Conservation (phyloP, 2,113 vertebrate genomes). For the Paracanthobrama guichenoti region DNA sequence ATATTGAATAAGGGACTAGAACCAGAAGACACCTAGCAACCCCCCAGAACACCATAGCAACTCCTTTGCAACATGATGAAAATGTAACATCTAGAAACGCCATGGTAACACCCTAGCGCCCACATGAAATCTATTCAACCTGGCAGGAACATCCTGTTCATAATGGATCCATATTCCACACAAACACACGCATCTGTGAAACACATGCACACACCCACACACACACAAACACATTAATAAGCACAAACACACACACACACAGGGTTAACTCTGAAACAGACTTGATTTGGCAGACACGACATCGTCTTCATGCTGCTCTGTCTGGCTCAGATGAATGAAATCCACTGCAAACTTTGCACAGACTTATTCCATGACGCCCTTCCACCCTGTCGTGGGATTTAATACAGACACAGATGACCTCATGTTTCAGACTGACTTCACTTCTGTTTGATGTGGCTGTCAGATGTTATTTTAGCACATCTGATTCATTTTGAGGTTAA, state of each 20-base stretch:
- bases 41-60: not conserved
- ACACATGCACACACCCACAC: not conserved
- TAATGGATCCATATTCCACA: not conserved
- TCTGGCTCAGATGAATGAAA: not conserved
- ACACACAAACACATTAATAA: not conserved
- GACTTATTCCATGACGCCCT: not conserved
- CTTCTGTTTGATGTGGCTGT: constrained; percentile 7
- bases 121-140: not conserved
- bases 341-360: not conserved
- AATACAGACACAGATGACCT: not conserved
- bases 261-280: not conserved
- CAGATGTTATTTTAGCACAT: constrained; percentile 16
- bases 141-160: not conserved
- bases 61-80: not conserved
- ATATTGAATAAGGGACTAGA: too few relatives aligned
- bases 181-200: not conserved
- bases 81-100: not conserved
- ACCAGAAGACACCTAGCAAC: not conserved
- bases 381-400: not conserved
- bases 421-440: constrained; percentile 4
- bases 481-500: constrained; percentile 11
- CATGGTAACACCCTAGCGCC: not conserved
- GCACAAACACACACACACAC: too few relatives aligned
- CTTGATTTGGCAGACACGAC: not conserved
- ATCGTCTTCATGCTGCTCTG: not conserved